Evolutionary conservation across 2,113 vertebrate species (phyloP).

Genomic region (Dipodomys spectabilis): DNA sequence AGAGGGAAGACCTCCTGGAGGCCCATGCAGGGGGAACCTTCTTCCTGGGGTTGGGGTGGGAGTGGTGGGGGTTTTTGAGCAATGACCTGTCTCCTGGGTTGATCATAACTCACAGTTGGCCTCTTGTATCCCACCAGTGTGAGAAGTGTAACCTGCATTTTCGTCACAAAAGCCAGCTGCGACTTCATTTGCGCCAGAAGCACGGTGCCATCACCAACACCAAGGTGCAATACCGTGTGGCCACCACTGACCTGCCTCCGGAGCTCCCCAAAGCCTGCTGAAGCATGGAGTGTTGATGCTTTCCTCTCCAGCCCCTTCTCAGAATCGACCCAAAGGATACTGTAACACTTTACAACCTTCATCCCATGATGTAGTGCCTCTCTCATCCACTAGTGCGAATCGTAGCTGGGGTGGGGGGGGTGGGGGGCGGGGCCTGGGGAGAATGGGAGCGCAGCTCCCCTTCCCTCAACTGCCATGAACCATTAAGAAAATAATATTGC

Average conservation of each 20-base stretch:
- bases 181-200: slow-evolving; percentile 97
- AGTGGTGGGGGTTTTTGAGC: neutral
- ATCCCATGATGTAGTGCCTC: slow-evolving; percentile 88
- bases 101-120: neutral
- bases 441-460: slow-evolving; percentile 64
- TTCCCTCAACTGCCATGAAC: slow-evolving; percentile 84
- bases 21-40: neutral
- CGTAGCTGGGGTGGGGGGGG: slow-evolving; percentile 67
- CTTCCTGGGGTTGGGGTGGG: neutral
- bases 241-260: slow-evolving; percentile 89
- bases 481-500: slow-evolving; percentile 83
- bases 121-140: slow-evolving; percentile 88
- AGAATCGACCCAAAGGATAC: slow-evolving; percentile 85
- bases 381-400: slow-evolving; percentile 82
- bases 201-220: slow-evolving; percentile 99
- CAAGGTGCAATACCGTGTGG: slow-evolving; percentile 98
- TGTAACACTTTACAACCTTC: slow-evolving; percentile 83
- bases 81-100: fast-evolving
- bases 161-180: slow-evolving; percentile 98
- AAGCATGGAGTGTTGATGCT: slow-evolving; percentile 78
- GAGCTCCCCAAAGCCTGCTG: slow-evolving; percentile 95
- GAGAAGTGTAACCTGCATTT: slow-evolving; percentile 99
- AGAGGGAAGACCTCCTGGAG: neutral
- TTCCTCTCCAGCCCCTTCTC: neutral
- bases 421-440: slow-evolving; percentile 63